phyloP scores from a whole-genome alignment of 2,888 invertebrate species.

The Alloplasta piceator region DNA sequence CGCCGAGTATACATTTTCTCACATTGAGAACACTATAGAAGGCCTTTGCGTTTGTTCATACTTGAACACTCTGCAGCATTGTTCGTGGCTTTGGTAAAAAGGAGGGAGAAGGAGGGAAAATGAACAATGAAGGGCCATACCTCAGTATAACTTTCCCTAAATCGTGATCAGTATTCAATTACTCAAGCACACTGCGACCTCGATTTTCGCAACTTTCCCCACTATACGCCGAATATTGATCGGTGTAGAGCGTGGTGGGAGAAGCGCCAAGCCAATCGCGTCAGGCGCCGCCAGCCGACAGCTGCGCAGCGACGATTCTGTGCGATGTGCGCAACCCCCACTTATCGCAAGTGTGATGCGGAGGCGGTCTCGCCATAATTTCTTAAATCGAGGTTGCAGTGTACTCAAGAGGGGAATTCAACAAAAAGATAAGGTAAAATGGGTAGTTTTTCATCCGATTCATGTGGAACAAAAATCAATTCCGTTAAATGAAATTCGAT shows the following conservation, averaged over 20 bases:
- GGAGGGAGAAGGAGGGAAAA: conserved; percentile 69
- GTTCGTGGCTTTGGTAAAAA: conserved; percentile 37
- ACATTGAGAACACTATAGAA: conserved; percentile 22
- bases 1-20: conserved; percentile 50
- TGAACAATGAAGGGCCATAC: conserved; percentile 76
- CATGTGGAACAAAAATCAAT: neutral
- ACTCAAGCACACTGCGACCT: too few relatives aligned
- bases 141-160: conserved; percentile 73
- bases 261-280: too few relatives aligned
- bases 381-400: too few relatives aligned
- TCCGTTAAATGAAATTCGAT: neutral
- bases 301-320: too few relatives aligned
- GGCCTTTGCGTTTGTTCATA: conserved; percentile 49
- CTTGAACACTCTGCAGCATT: conserved; percentile 38
- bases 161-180: conserved; percentile 79
- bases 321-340: too few relatives aligned
- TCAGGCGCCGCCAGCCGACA: too few relatives aligned
- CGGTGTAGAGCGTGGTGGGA: too few relatives aligned
- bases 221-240: too few relatives aligned
- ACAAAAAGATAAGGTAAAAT: neutral
- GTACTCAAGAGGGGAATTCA: neutral
- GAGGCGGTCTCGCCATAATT: too few relatives aligned
- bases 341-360: too few relatives aligned
- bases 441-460: neutral
- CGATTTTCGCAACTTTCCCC: too few relatives aligned